phyloP scores from a whole-genome alignment of 1,140 invertebrate species.

The Calosoma granatense region DNA sequence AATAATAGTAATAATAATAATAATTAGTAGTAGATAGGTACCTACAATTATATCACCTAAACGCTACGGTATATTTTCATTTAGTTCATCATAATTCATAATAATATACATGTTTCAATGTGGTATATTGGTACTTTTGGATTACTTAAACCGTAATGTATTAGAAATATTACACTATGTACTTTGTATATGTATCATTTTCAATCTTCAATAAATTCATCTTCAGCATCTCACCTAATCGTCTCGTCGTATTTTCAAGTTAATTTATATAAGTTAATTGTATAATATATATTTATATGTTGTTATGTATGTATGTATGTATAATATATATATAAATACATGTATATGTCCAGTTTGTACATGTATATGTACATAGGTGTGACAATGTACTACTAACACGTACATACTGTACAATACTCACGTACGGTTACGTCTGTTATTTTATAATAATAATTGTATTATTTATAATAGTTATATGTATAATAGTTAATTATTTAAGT shows the following conservation, averaged over 20 bases:
- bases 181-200: constrained; percentile 22
- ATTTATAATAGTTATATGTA: background rate
- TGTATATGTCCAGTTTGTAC: background rate
- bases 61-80: constrained; percentile 5
- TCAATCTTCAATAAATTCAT: constrained; percentile 21
- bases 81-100: too few species aligned
- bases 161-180: constrained; percentile 51
- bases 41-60: constrained; percentile 7
- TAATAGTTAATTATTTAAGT: background rate
- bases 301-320: constrained; percentile 13
- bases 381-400: too few species aligned
- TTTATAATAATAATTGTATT: too few species aligned
- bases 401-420: too few species aligned
- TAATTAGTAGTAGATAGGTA: too few species aligned
- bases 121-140: constrained; percentile 10
- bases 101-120: constrained; percentile 9
- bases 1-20: too few species aligned
- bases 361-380: too few species aligned
- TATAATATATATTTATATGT: constrained; percentile 5
- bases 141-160: constrained; percentile 5
- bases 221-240: constrained; percentile 21
- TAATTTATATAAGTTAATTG: background rate
- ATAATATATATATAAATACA: constrained; percentile 14
- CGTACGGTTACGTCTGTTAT: background rate
- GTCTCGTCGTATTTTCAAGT: constrained; percentile 2